These are phyloP conservation scores for Rhipidura dahli DNA, from an alignment of 2,113 vertebrate species.

Conservation along the genomic window DNA sequence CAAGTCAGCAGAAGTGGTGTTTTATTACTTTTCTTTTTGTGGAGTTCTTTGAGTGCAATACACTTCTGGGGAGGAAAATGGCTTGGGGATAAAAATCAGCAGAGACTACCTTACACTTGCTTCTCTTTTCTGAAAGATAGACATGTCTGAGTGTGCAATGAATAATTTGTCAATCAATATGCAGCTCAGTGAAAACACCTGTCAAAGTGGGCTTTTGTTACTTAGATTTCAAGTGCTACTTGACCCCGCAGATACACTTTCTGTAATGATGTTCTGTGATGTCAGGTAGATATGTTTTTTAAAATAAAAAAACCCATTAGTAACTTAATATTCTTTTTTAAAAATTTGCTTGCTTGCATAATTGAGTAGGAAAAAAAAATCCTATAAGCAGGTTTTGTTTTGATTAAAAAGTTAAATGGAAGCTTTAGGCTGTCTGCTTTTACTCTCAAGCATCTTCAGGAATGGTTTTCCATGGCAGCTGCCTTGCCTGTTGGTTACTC, in stretches of 20 bases:
- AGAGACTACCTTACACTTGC: neutral
- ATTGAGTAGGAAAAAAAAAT: neutral
- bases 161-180: neutral
- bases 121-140: neutral
- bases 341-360: neutral
- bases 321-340: neutral
- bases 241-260: neutral
- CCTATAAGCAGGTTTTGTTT: neutral
- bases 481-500: neutral
- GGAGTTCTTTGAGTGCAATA: neutral
- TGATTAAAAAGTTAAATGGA: neutral
- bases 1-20: neutral
- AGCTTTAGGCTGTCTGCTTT: neutral
- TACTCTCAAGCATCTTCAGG: neutral
- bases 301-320: neutral
- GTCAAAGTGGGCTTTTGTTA: neutral
- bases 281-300: neutral
- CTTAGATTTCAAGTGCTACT: neutral
- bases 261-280: neutral
- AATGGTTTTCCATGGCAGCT: neutral
- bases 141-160: neutral
- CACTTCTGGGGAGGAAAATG: neutral
- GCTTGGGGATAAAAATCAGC: conserved; percentile 9
- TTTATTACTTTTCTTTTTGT: conserved; percentile 8
- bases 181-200: neutral